Conservation (phyloP, 2,888 invertebrate species). For the Ptilodon capucinus region DNA sequence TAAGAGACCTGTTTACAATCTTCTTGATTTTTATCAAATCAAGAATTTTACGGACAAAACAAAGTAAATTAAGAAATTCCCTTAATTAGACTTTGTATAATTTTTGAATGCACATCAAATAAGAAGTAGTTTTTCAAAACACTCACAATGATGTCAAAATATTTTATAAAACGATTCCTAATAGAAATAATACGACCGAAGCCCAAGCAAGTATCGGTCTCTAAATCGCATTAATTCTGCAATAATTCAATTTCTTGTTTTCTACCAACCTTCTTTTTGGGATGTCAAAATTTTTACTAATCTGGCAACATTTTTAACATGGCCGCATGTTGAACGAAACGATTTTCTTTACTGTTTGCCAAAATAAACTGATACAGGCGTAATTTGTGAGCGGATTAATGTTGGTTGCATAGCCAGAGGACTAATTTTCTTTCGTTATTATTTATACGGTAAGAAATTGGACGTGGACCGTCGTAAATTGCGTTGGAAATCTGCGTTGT, state of each 20-base stretch:
- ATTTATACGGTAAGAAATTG: conserved; percentile 59
- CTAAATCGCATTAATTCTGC: too few relatives aligned
- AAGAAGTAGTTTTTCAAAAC: too few relatives aligned
- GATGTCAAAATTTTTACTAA: background rate
- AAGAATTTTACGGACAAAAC: too few relatives aligned
- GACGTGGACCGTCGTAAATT: conserved; percentile 51
- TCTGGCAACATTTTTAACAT: conserved; percentile 84
- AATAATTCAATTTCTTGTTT: background rate
- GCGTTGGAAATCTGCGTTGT: conserved; percentile 56
- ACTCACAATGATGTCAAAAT: too few relatives aligned
- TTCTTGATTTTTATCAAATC: too few relatives aligned
- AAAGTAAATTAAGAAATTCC: too few relatives aligned
- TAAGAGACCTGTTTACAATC: too few relatives aligned
- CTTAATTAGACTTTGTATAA: too few relatives aligned
- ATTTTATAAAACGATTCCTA: too few relatives aligned
- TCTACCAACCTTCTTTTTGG: background rate
- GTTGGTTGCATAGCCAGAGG: conserved; percentile 56
- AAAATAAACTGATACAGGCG: conserved; percentile 73
- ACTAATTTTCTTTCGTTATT: conserved; percentile 48
- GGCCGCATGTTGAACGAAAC: conserved; percentile 92
- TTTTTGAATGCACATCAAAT: too few relatives aligned
- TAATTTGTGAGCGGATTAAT: conserved; percentile 69
- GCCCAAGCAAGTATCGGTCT: too few relatives aligned
- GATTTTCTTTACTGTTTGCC: conserved; percentile 92
- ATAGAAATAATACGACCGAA: too few relatives aligned